These are phyloP conservation scores for Rhynchophorus ferrugineus DNA, from an alignment of 1,140 invertebrate species.

Conservation along the genomic window DNA sequence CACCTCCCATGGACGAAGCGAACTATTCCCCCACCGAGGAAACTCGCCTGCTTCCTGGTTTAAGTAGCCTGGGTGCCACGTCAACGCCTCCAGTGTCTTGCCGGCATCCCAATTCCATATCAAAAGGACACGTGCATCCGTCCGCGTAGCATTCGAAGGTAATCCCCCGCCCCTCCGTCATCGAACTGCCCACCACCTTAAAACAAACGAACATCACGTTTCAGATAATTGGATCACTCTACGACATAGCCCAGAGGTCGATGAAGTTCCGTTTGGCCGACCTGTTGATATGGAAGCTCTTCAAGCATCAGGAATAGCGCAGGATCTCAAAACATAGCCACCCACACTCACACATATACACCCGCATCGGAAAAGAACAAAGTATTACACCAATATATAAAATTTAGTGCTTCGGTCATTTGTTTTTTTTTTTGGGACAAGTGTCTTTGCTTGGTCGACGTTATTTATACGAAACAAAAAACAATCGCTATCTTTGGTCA, in stretches of 20 bases:
- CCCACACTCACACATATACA: too few relatives aligned
- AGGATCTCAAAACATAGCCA: too few relatives aligned
- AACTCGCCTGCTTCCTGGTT: slow-evolving; percentile 40
- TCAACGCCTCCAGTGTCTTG: slow-evolving; percentile 9
- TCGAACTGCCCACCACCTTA: background rate
- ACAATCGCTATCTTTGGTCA: too few relatives aligned
- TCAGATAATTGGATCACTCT: slow-evolving; percentile 14
- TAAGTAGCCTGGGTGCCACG: slow-evolving; percentile 8
- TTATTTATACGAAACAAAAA: too few relatives aligned
- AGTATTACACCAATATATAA: too few relatives aligned
- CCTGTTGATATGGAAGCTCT: slow-evolving; percentile 23
- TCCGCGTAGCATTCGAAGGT: slow-evolving; percentile 20
- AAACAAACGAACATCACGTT: slow-evolving; percentile 1
- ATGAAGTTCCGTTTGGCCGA: slow-evolving; percentile 10
- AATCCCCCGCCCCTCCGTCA: too few relatives aligned
- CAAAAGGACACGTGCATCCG: slow-evolving; percentile 13
- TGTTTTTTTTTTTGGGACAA: too few relatives aligned
- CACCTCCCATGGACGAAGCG: slow-evolving; percentile 43
- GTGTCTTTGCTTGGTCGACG: too few relatives aligned
- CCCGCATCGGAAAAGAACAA: too few relatives aligned
- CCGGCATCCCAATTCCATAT: slow-evolving; percentile 7
- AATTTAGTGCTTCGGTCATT: too few relatives aligned
- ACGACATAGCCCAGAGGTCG: slow-evolving; percentile 9
- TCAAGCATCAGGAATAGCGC: slow-evolving; percentile 12
- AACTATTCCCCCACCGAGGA: slow-evolving; percentile 47